A percentile compares a stretch with the other conserved stretches of the same genome.
phyloP scores from a whole-genome alignment of 35 echinoderm and acorn worm species.

The Chiridota heheva region DNA sequence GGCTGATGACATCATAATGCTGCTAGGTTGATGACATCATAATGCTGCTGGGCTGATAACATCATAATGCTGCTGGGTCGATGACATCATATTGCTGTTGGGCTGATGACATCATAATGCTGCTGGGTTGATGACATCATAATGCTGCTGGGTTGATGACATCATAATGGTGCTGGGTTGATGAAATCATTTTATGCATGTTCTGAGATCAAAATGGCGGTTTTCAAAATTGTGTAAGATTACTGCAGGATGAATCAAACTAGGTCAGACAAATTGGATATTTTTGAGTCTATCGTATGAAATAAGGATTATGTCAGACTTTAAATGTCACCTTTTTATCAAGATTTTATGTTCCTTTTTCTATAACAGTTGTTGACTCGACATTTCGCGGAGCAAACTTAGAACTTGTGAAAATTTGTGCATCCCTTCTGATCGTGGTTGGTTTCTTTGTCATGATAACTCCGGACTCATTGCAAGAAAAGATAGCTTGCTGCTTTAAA shows the following conservation, averaged over 20 bases:
- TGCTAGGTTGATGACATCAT: too few species aligned
- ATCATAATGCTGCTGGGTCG: too few species aligned
- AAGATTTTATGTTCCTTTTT: constrained; percentile 8
- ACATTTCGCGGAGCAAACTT: constrained; percentile 47
- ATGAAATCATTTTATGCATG: background rate
- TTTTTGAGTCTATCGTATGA: background rate
- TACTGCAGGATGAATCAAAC: background rate
- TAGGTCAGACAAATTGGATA: background rate
- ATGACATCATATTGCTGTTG: too few species aligned
- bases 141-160: too few species aligned
- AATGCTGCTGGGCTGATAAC: too few species aligned
- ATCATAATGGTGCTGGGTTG: too few species aligned
- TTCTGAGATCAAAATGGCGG: background rate
- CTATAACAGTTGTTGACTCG: constrained; percentile 63
- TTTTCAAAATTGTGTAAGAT: background rate
- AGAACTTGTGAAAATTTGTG: constrained; percentile 48
- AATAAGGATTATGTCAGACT: background rate
- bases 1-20: too few species aligned
- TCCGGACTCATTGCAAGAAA: constrained; percentile 59
- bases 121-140: too few species aligned
- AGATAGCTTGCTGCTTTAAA: constrained; percentile 49
- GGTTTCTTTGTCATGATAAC: constrained; percentile 86
- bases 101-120: too few species aligned
- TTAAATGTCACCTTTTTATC: background rate
- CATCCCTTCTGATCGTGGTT: constrained; percentile 60